These are phyloP conservation scores for Apodemus speciosus DNA, from an alignment of 2,113 vertebrate species.

Conservation along the genomic window DNA sequence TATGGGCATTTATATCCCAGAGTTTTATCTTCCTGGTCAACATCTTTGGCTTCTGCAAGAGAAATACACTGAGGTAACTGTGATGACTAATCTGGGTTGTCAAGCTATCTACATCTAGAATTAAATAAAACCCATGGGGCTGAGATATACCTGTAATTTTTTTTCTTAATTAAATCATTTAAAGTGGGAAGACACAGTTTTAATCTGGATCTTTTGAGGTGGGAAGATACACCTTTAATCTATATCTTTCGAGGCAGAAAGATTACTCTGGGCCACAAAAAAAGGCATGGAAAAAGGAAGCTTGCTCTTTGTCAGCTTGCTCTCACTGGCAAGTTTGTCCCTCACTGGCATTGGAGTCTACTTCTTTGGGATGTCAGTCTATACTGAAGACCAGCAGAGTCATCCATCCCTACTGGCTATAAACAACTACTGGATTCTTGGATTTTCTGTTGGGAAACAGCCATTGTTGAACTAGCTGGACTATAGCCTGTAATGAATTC, in stretches of 20 bases:
- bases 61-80: background rate
- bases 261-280: background rate
- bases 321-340: background rate
- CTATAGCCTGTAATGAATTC: background rate
- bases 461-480: background rate
- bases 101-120: background rate
- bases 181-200: background rate
- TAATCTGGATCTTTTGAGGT: background rate
- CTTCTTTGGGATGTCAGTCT: background rate
- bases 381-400: background rate
- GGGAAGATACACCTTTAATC: background rate
- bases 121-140: background rate
- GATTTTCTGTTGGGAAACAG: background rate
- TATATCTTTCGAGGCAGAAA: background rate
- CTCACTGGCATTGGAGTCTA: background rate
- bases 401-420: background rate
- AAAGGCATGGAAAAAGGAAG: background rate
- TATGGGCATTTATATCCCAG: constrained; percentile 99
- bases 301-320: background rate
- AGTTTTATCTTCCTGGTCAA: constrained; percentile 99
- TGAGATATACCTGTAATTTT: background rate
- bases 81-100: background rate
- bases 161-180: background rate
- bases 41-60: constrained; percentile 96
- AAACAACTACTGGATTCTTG: background rate